Evolutionary conservation across 30 jellyfish, hydroid and myxozoan species (phyloP).

Genomic region (Morbakka virulenta): DNA sequence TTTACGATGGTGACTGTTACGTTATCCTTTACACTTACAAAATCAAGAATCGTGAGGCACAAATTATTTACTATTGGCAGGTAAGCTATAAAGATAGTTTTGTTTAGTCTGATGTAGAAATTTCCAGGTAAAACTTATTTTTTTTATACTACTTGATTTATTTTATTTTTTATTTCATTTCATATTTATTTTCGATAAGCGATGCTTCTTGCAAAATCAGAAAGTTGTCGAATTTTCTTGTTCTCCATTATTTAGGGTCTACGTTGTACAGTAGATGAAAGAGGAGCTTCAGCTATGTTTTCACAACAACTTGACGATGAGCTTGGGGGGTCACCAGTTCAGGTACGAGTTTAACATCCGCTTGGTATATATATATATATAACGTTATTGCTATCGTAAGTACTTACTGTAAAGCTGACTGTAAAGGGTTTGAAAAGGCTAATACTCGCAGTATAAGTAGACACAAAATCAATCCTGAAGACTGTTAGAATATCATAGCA

Average conservation of each 20-base stretch:
- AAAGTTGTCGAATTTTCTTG: background rate
- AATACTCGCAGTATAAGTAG: too few relatives aligned
- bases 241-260: slow-evolving; percentile 59
- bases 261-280: slow-evolving; percentile 83
- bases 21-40: slow-evolving; percentile 74
- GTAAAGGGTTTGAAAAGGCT: too few relatives aligned
- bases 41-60: slow-evolving; percentile 61
- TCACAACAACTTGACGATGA: slow-evolving; percentile 90
- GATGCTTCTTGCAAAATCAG: background rate
- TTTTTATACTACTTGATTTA: background rate
- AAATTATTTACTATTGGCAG: slow-evolving; percentile 95
- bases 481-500: too few relatives aligned
- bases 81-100: slow-evolving; percentile 11
- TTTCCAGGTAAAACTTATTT: background rate
- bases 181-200: background rate
- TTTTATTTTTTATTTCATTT: too few relatives aligned
- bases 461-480: too few relatives aligned
- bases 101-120: background rate
- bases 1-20: slow-evolving; percentile 93
- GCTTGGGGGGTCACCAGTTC: slow-evolving; percentile 95
- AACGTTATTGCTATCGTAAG: too few relatives aligned
- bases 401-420: too few relatives aligned
- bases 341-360: too few relatives aligned
- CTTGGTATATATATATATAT: too few relatives aligned
- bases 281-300: slow-evolving; percentile 91